Conservation (phyloP, 64 coral and sea anemone species). For the Orbicella faveolata region DNA sequence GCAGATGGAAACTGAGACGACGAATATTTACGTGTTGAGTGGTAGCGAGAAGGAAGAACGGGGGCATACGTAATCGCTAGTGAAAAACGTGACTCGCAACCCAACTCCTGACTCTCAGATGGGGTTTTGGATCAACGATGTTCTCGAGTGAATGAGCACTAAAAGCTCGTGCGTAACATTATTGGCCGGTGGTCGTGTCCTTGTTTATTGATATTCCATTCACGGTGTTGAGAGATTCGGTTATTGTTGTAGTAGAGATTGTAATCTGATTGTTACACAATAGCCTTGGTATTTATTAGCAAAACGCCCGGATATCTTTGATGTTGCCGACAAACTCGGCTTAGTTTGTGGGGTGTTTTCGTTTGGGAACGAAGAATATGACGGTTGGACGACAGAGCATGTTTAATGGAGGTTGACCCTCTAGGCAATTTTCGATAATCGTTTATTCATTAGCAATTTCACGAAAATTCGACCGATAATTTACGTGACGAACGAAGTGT, state of each 20-base stretch:
- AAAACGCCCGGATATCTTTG: background rate
- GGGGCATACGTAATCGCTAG: background rate
- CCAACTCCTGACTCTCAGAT: background rate
- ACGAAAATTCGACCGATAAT: background rate
- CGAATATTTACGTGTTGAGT: constrained; percentile 40
- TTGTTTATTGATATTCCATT: constrained; percentile 40
- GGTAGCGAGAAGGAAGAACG: background rate
- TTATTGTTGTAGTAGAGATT: constrained; percentile 20
- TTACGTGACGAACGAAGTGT: background rate
- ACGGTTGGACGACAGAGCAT: background rate
- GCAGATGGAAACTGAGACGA: constrained; percentile 28
- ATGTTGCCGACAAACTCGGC: constrained; percentile 6
- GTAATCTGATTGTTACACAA: constrained; percentile 44
- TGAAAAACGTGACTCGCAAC: background rate
- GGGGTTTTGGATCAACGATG: background rate
- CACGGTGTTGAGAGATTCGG: constrained; percentile 28
- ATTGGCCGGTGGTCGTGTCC: constrained; percentile 13
- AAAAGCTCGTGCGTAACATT: background rate
- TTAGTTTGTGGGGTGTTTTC: background rate
- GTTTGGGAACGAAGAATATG: background rate
- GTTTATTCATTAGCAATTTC: background rate
- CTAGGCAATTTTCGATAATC: background rate
- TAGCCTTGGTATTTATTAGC: constrained; percentile 1
- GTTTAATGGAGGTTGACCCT: background rate
- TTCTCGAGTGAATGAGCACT: background rate